Evolutionary conservation across 2,113 vertebrate species (phyloP).

Genomic region (Aspidoscelis tigris): DNA sequence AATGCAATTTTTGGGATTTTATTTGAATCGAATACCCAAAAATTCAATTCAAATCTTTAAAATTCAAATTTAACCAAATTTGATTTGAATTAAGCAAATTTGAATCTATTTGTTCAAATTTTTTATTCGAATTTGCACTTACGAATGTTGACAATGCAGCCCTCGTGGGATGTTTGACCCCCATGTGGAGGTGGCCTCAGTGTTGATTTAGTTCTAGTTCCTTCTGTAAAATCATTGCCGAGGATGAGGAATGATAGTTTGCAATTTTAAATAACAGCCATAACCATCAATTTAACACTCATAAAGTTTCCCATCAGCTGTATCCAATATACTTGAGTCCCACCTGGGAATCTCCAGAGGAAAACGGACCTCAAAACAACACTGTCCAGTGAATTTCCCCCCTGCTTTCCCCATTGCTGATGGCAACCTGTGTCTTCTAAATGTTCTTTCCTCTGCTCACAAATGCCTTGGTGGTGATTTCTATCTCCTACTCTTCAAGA

Average conservation of each 20-base stretch:
- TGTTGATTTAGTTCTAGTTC: not conserved
- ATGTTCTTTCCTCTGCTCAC: not conserved
- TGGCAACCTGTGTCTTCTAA: not conserved
- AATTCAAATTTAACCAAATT: no score
- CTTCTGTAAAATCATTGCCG: not conserved
- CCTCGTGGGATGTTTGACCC: no score
- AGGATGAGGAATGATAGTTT: not conserved
- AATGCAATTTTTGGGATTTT: no score
- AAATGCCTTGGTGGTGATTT: not conserved
- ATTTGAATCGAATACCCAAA: no score
- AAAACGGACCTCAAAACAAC: not conserved
- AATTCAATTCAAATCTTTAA: no score
- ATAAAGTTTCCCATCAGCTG: not conserved
- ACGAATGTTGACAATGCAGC: no score
- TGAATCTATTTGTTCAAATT: no score
- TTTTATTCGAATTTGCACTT: no score
- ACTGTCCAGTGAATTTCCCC: not conserved
- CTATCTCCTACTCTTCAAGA: not conserved
- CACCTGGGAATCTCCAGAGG: not conserved
- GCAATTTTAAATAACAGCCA: not conserved
- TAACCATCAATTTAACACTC: not conserved
- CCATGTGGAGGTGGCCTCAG: not conserved
- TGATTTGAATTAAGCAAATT: no score
- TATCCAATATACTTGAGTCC: not conserved
- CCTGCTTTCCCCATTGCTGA: no score